phyloP scores from a whole-genome alignment of 2,888 invertebrate species.

The Mesorhabditis spiculigera region DNA sequence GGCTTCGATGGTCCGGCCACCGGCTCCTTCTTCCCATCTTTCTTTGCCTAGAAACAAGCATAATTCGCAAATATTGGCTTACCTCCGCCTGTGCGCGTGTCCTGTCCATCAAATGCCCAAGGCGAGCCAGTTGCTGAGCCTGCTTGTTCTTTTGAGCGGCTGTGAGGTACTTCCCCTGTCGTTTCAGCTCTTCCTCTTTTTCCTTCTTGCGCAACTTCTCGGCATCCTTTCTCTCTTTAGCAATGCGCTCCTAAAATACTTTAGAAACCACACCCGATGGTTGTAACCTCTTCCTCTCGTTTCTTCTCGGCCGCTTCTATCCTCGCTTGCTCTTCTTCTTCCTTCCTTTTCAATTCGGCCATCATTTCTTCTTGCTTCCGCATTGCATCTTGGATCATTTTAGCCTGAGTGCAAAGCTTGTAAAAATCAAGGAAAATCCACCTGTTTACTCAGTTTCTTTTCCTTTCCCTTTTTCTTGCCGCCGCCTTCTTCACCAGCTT shows the following conservation, averaged over 20 bases:
- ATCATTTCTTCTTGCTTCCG: slow-evolving; percentile 24
- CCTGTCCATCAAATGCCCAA: slow-evolving; percentile 62
- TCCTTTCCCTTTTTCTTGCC: slow-evolving; percentile 40
- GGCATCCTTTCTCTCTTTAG: slow-evolving; percentile 78
- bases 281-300: slow-evolving; percentile 31
- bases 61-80: too few species aligned
- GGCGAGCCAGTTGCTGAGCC: slow-evolving; percentile 77
- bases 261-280: neutral
- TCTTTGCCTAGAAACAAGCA: neutral
- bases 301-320: slow-evolving; percentile 26
- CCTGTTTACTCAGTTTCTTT: slow-evolving; percentile 14
- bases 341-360: slow-evolving; percentile 24
- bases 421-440: too few species aligned
- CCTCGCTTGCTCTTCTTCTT: slow-evolving; percentile 60
- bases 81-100: too few species aligned
- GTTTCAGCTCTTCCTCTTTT: slow-evolving; percentile 84
- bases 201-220: slow-evolving; percentile 90
- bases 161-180: slow-evolving; percentile 90
- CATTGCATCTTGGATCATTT: too few species aligned
- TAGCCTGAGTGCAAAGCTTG: too few species aligned
- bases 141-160: slow-evolving; percentile 88
- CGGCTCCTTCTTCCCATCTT: slow-evolving; percentile 1
- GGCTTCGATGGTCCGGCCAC: neutral
- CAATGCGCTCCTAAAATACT: slow-evolving; percentile 19
- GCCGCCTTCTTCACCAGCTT: slow-evolving; percentile 16